Evolutionary conservation across 2,113 vertebrate genomes (phyloP).

Genomic region (Gorsachius goisagi): DNA sequence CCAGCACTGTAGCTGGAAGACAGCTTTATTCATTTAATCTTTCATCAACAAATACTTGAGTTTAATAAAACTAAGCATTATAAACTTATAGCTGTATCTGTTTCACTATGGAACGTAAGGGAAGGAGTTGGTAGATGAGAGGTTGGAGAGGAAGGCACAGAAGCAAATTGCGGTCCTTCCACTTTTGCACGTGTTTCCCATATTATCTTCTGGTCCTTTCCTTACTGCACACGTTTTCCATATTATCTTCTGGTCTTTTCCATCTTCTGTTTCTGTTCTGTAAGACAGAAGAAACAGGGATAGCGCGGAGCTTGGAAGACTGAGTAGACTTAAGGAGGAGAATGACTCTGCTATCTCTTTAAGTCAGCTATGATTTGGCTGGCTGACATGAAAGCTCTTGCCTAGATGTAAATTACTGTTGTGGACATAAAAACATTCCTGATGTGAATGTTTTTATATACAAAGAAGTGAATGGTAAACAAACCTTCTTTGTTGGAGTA

Average conservation of each 20-base stretch:
- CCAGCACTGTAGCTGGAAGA: neutral
- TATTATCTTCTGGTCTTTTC: neutral
- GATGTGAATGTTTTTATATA: neutral
- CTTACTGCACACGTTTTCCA: too few relatives aligned
- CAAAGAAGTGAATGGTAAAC: neutral
- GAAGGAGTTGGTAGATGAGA: neutral
- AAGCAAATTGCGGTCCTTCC: neutral
- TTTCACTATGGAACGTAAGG: accelerated
- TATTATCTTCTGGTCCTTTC: too few relatives aligned
- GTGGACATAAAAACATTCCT: neutral
- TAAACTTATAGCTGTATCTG: neutral
- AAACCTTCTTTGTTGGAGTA: neutral
- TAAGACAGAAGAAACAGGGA: neutral
- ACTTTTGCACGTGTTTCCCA: accelerated
- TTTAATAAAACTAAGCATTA: neutral
- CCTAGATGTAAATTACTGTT: neutral
- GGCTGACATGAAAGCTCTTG: neutral
- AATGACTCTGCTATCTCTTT: neutral
- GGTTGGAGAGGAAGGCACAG: neutral
- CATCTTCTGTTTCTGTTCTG: neutral
- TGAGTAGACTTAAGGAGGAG: neutral
- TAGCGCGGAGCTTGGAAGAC: neutral
- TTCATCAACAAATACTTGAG: neutral
- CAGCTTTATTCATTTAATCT: neutral
- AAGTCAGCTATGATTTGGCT: neutral